Evolutionary conservation across 2,797 vertebrate species (phyloP), one percentile per base, ranked within the genome.

Genomic region (Sebastes taczanowskii): DNA sequence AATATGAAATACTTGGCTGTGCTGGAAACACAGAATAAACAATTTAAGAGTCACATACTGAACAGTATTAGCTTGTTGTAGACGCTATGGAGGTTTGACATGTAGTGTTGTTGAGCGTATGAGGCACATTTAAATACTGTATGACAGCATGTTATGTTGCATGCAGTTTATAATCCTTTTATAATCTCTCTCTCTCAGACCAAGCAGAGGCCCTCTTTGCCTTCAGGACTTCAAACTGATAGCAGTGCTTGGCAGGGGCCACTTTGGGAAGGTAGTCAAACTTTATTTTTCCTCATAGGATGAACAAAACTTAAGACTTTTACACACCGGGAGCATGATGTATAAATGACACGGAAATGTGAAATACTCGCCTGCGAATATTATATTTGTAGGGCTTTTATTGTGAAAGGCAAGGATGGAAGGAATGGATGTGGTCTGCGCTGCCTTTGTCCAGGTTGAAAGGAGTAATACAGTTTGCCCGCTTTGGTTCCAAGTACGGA

Each of bases 171-270:
- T 85, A 66, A 80, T 80, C 53, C 30, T 65, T 11, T 22, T 11
- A 0, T 72, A 20, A 75, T 88, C 66, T 71, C 30, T 75, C 25
- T 75, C 25, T 75, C 16, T 62, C 83, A 94, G 94, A 74, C 53
- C 87, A 52, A 94, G 83, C 88, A 90, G 76, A 74, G 91, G 87
- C 29, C 87, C 92, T 8, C 91, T 98, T 18, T 94, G 88, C 70
- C 92, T 98, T 18, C 95, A 96, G 85, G 97, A 97, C 82, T 98
- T 98, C 93, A 96, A 93, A 74, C 92, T 97, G 82, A 85, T 97
- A 1, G 97, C 97, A 0, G 97, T 98, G 78, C 92, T 98, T 5
- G 97, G 97, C 77, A 94, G 97, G 72, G 97, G 97, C 14, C 97
- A 98, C 91, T 98, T 98, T 89, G 97, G 97, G 59, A 98, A 98